Conservation (phyloP, 2,113 vertebrate genomes). For the Empidonax traillii region DNA sequence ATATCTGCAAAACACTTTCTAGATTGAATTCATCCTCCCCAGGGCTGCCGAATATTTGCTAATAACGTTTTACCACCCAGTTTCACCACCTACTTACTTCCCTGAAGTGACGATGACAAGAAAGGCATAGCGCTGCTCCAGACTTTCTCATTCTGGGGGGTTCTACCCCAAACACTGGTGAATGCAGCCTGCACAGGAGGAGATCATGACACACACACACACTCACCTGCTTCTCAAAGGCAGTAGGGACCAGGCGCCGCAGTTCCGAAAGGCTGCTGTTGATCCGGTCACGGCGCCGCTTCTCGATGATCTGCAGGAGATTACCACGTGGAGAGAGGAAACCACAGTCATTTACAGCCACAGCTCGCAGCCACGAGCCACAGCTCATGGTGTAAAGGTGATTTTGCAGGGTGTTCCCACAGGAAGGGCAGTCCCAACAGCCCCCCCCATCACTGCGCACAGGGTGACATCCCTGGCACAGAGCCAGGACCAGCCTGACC, state of each 20-base stretch:
- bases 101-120: neutral
- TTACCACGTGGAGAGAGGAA: neutral
- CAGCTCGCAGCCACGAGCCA: neutral
- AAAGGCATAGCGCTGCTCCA: neutral
- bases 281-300: slow-evolving; percentile 90
- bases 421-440: neutral
- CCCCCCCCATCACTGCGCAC: rapidly evolving
- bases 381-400: rapidly evolving
- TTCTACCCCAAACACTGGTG: neutral
- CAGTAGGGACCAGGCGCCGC: slow-evolving; percentile 89
- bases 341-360: neutral
- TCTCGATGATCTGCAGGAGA: slow-evolving; percentile 88
- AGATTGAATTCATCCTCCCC: neutral
- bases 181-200: rapidly evolving
- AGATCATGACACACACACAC: neutral
- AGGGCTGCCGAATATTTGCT: neutral
- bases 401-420: neutral
- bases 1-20: neutral
- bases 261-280: slow-evolving; percentile 94
- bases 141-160: neutral
- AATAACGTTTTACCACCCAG: neutral
- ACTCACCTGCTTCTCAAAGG: slow-evolving; percentile 91
- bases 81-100: slow-evolving; percentile 8
- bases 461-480: neutral
- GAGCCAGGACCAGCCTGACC: neutral